Evolutionary conservation across 2,797 vertebrate genomes (phyloP), one percentile per base, ranked within the genome.

Genomic region (Artibeus jamaicensis): DNA sequence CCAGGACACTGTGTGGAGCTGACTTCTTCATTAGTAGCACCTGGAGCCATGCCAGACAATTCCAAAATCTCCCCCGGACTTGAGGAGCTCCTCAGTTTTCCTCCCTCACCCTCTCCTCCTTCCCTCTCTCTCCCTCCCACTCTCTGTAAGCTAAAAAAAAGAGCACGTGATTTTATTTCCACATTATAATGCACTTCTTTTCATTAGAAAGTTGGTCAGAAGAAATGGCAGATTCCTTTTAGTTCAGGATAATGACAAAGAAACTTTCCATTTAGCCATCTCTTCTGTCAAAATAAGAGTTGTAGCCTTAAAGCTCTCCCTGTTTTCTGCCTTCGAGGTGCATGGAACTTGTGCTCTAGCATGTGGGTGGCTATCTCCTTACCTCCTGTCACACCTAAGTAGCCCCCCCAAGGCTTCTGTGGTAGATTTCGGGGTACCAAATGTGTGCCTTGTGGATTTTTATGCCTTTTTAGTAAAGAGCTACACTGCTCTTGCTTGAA

Each of bases 11-110:
- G 65, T n/a, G 7, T n/a, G 93, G 91, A 89, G 71, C 86, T 98
- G 95, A 98, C 89, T 98, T 59, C 95, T 98, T 98, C 97, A 98
- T 96, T 98, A 98, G 93, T 76, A 97, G 77, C 87, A 86, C 55
- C 92, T 98, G 98, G 96, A 98, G 24, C 44, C 21, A 22, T 67
- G 96, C 97, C 97, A 98, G 90, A 62, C 7, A 85, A 97, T 97
- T 98, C 94, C 96, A 94, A 57, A 96, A n/a, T n/a, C 92, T 87
- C 39, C 4, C 4, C 96, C 97, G 96, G 14, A 89, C 92, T 96
- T 97, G 42, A 96, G 82, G 89, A 97, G 83, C 62, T 94, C 76
- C 65, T 96, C 83, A 3, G 34, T 95, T 91, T 89, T 89, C 93
- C 95, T 95, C 78, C 39, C 77, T 32, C 53, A 87, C 9, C 22